phyloP scores from a whole-genome alignment of 2,113 vertebrate species.

The Corythaeola cristata region DNA sequence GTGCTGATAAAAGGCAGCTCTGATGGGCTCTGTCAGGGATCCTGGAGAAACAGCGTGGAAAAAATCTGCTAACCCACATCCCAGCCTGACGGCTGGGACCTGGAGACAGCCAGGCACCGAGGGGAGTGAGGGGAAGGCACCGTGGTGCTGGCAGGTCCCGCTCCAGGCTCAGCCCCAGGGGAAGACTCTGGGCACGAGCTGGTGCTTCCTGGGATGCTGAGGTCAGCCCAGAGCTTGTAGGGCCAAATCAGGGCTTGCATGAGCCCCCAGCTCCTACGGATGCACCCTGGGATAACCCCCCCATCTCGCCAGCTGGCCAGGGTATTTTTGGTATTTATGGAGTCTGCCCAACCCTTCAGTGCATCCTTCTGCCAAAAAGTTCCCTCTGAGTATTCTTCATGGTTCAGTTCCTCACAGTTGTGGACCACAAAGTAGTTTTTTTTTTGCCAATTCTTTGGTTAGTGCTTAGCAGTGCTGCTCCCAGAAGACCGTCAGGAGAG shows the following conservation, averaged over 20 bases:
- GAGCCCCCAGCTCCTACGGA: neutral
- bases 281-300: neutral
- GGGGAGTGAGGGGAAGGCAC: neutral
- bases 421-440: neutral
- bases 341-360: neutral
- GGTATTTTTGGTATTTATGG: neutral
- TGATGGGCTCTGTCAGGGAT: conserved; percentile 73
- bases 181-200: neutral
- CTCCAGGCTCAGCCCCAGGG: neutral
- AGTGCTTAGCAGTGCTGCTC: neutral
- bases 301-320: neutral
- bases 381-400: neutral
- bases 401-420: neutral
- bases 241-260: neutral
- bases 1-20: conserved; percentile 82
- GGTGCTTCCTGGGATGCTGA: neutral
- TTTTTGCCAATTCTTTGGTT: neutral
- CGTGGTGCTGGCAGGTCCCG: neutral
- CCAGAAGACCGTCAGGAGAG: neutral
- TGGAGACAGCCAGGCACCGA: neutral
- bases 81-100: conserved; percentile 4
- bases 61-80: conserved; percentile 65
- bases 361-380: neutral
- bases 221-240: rapidly evolving
- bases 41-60: conserved; percentile 59